Conservation (phyloP, 2,888 invertebrate genomes). For the Drosophila limbata region DNA sequence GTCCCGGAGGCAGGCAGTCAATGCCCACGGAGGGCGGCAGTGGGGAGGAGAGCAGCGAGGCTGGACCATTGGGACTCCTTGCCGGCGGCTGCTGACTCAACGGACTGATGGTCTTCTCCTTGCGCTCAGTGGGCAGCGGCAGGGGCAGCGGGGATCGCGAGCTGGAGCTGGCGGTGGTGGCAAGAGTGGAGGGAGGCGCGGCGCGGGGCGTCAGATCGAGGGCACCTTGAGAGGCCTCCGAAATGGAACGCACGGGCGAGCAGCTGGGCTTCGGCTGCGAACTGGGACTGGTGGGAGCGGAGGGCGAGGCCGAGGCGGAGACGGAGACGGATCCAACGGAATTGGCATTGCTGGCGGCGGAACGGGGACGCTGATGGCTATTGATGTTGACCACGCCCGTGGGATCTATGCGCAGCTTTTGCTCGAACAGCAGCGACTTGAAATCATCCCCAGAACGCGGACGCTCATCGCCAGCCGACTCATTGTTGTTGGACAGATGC, state of each 20-base stretch:
- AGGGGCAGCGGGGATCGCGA: conserved; percentile 60
- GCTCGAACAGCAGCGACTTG: conserved; percentile 84
- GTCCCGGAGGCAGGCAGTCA: conserved; percentile 80
- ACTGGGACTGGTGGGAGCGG: conserved; percentile 82
- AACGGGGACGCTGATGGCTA: conserved; percentile 68
- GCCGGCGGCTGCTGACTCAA: conserved; percentile 49
- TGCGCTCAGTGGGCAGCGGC: conserved; percentile 42
- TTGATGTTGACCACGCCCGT: conserved; percentile 77
- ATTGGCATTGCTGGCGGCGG: conserved; percentile 76
- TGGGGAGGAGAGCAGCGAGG: conserved; percentile 62
- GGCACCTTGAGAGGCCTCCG: conserved; percentile 87
- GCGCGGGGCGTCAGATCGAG: conserved; percentile 87
- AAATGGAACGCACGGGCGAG: conserved; percentile 84
- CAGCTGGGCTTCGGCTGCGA: conserved; percentile 63
- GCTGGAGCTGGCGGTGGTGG: conserved; percentile 29
- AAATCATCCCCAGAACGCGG: conserved; percentile 84
- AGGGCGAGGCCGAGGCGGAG: conserved; percentile 66
- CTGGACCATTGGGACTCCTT: conserved; percentile 50
- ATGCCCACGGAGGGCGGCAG: conserved; percentile 70
- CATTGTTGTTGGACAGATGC: conserved; percentile 83
- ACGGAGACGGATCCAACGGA: conserved; percentile 74
- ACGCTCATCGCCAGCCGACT: conserved; percentile 76
- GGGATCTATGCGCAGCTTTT: conserved; percentile 84
- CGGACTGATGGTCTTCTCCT: conserved; percentile 68
- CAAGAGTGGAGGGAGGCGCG: conserved; percentile 67